phyloP scores from a whole-genome alignment of 2,113 vertebrate genomes.

The Rhynchomys soricoides region DNA sequence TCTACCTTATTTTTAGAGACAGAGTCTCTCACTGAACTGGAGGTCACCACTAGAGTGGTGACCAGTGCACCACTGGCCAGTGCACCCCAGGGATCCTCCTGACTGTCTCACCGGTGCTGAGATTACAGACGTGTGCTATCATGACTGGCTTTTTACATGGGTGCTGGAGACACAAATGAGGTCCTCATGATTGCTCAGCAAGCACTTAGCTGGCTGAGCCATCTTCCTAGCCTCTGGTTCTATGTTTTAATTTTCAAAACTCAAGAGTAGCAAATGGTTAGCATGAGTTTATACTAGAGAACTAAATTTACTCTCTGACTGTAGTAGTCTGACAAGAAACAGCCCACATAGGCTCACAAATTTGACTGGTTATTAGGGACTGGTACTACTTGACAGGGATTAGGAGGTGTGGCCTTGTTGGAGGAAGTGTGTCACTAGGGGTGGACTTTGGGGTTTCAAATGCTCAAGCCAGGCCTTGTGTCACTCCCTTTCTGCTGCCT shows the following conservation, averaged over 20 bases:
- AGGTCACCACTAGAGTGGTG: background rate
- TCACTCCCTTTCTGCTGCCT: background rate
- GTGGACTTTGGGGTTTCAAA: background rate
- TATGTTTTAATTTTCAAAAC: background rate
- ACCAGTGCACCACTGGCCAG: background rate
- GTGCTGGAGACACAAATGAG: background rate
- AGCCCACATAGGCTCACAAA: background rate
- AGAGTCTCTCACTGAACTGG: background rate
- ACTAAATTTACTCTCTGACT: background rate
- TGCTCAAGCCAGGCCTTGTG: background rate
- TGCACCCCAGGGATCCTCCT: background rate
- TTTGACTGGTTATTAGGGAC: background rate
- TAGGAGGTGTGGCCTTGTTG: background rate
- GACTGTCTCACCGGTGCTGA: background rate
- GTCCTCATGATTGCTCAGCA: background rate
- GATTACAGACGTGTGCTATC: background rate
- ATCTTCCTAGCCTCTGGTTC: background rate
- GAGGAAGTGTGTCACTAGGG: background rate
- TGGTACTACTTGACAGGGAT: background rate
- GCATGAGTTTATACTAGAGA: background rate
- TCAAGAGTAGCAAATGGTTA: background rate
- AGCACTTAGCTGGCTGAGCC: background rate
- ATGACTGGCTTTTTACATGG: background rate
- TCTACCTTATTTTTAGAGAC: background rate
- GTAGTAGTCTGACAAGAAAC: background rate